Conservation (phyloP, 1,140 invertebrate genomes). For the Neodiprion pinetum region DNA sequence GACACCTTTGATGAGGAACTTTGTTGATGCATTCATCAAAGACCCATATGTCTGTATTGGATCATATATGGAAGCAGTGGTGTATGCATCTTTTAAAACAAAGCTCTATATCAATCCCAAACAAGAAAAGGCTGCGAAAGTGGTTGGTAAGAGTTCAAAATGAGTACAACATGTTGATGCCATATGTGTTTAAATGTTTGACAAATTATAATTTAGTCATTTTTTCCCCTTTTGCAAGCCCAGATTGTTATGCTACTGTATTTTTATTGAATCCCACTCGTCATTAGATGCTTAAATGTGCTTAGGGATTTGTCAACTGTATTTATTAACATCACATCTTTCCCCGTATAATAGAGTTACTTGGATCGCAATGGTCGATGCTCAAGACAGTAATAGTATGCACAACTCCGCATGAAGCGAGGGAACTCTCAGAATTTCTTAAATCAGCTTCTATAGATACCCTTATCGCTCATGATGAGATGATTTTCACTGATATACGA, state of each 20-base stretch:
- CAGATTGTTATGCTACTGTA: too few relatives aligned
- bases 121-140: constrained; percentile 12
- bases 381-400: constrained; percentile 51
- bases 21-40: constrained; percentile 35
- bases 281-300: too few relatives aligned
- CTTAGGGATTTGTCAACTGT: too few relatives aligned
- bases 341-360: constrained; percentile 30
- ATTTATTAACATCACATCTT: too few relatives aligned
- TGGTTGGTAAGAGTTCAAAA: constrained; percentile 36
- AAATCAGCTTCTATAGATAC: not conserved
- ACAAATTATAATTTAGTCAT: constrained; percentile 12
- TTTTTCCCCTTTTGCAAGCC: not conserved
- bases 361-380: constrained; percentile 29
- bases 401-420: constrained; percentile 39
- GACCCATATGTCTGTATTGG: constrained; percentile 53
- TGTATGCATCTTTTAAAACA: constrained; percentile 22
- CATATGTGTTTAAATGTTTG: too few relatives aligned
- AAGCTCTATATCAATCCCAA: constrained; percentile 10
- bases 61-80: constrained; percentile 55
- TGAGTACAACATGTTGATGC: too few relatives aligned
- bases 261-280: too few relatives aligned
- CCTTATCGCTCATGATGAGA: constrained; percentile 4
- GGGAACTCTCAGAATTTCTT: constrained; percentile 41
- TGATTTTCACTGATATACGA: not conserved
- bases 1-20: constrained; percentile 39